A percentile compares a stretch with the other conserved stretches of the same genome.
Evolutionary conservation across 2,113 vertebrate species (phyloP).

Genomic region (Protomyctophum bolini): DNA sequence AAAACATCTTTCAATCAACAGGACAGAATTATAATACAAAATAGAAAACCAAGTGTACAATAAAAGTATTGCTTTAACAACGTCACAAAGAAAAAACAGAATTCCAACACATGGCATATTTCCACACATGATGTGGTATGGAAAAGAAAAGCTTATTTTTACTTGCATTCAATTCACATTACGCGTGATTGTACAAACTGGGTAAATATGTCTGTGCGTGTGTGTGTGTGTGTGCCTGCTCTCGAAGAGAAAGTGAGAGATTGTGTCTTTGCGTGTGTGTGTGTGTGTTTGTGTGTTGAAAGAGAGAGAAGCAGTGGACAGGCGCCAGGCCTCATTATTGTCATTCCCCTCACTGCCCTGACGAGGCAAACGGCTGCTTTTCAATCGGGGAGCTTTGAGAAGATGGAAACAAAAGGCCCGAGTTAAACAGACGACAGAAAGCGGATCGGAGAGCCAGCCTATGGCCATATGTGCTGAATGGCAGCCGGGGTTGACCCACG

Average conservation of each 20-base stretch:
- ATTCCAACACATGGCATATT: conserved; percentile 52
- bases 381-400: conserved; percentile 67
- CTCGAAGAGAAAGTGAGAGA: conserved; percentile 8
- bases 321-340: conserved; percentile 81
- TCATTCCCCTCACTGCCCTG: conserved; percentile 82
- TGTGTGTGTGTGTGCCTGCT: conserved; percentile 22
- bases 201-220: conserved; percentile 19
- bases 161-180: conserved; percentile 70
- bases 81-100: conserved; percentile 18
- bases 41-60: conserved; percentile 43
- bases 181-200: conserved; percentile 26
- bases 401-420: conserved; percentile 71
- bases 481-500: conserved; percentile 67
- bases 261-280: conserved; percentile 32
- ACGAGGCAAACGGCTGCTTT: conserved; percentile 73
- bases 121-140: conserved; percentile 57
- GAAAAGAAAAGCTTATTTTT: conserved; percentile 71
- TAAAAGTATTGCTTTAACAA: conserved; percentile 45
- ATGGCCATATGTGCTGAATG: conserved; percentile 67
- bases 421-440: conserved; percentile 80
- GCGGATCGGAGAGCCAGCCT: conserved; percentile 74
- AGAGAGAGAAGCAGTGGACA: conserved; percentile 68
- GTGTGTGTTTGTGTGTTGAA: neutral
- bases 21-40: conserved; percentile 67
- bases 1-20: conserved; percentile 67